Evolutionary conservation across 2,888 invertebrate genomes (phyloP), one percentile per base, ranked within the genome.

Genomic region (Tenthredo mesomela): DNA sequence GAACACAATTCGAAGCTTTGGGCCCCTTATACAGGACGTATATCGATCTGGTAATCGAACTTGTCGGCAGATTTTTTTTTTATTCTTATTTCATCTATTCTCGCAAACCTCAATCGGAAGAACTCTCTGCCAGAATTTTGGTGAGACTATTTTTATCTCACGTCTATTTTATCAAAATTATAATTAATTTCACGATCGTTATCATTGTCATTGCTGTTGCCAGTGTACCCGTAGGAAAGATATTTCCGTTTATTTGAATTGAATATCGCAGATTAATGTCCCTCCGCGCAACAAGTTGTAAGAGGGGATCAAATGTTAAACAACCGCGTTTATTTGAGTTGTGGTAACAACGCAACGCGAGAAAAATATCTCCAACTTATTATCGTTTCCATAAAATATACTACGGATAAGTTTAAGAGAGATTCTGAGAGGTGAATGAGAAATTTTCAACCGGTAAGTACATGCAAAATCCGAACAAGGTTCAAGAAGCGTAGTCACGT

Each of bases 211-310:
- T 61, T 61, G 12, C 12, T 61, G 25, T 10, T 10, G 10, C 25
- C 61, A 25, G 61, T 9, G 61, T n/a, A 43, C n/a, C 21, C 40
- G 21, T 21, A n/a, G 71, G 10, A n/a, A n/a, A 50, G 5, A 29
- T 33, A 15, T 33, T 10, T 50, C 18, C 50, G 50, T 77, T 18
- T 77, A 50, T 54, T 77, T 54, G 77, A 29, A 50, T 54, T 33
- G 9, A 9, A n/a, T 33, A 33, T 54, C 12, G 33, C 18, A 18
- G 12, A 54, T 50, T 54, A 54, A 29, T 33, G 54, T 18, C 18
- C 54, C n/a, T 50, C 4, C n/a, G 25, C 12, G 77, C 77, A 77
- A 77, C 77, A 77, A 77, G 77, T 77, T 50, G 77, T 54, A 33
- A 18, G 50, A 77, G 77, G 54, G 77, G 54, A 33, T 54, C 29